Evolutionary conservation across 2,888 invertebrate species (phyloP).

Genomic region (Scaptomyza cyrtandrae): DNA sequence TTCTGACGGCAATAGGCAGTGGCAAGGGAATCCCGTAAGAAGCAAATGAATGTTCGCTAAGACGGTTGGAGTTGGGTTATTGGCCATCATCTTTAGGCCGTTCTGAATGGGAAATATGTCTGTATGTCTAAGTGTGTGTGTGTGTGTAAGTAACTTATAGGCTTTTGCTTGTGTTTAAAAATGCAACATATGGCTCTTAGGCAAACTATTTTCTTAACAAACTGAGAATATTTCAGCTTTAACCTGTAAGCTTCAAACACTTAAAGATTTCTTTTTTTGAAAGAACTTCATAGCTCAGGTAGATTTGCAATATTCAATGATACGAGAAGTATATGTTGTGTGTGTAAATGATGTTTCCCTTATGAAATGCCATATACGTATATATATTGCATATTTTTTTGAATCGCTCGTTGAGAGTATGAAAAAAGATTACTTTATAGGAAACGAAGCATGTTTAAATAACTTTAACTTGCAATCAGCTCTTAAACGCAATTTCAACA

Average conservation of each 20-base stretch:
- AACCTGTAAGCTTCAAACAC: background rate
- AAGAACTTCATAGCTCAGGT: background rate
- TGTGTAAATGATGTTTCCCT: background rate
- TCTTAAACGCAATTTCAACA: slow-evolving; percentile 14
- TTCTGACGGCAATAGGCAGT: slow-evolving; percentile 51
- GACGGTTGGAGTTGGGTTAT: slow-evolving; percentile 9
- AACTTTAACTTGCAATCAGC: slow-evolving; percentile 47
- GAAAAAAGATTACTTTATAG: slow-evolving; percentile 49
- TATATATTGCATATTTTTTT: background rate
- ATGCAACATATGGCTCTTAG: background rate
- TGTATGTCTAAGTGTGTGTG: no score
- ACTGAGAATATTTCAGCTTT: background rate
- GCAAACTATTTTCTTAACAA: slow-evolving; percentile 1
- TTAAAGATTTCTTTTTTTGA: background rate
- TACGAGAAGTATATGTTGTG: background rate
- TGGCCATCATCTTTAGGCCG: slow-evolving; percentile 8
- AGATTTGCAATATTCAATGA: background rate
- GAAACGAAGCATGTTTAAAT: slow-evolving; percentile 52
- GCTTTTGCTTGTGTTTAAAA: background rate
- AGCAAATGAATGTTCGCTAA: slow-evolving; percentile 37
- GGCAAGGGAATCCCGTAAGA: slow-evolving; percentile 9
- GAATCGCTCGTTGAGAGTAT: slow-evolving; percentile 12
- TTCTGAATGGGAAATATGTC: background rate
- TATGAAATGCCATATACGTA: background rate
- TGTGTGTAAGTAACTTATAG: background rate